Evolutionary conservation across 2,888 invertebrate genomes (phyloP), one percentile per base, ranked within the genome.

Genomic region (Isotomurus palustris): DNA sequence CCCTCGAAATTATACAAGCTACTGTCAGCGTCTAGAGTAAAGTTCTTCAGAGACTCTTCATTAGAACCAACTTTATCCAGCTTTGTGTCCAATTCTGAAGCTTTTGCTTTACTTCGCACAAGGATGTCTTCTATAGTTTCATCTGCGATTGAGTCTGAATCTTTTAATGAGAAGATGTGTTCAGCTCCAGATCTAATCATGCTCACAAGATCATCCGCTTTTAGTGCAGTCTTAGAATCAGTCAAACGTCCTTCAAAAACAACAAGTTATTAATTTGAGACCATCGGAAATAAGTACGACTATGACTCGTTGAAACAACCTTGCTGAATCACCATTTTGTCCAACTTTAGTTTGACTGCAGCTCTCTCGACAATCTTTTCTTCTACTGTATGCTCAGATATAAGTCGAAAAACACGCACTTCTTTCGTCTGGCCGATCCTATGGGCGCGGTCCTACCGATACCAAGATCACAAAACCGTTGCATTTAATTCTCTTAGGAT

Each of bases 381-480:
- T 72, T 87, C 87, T 24, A 85, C 77, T 0, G 86, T 84, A 60
- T 82, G 81, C 61, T 79, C 80, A 0, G 82, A 79, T 38, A 84
- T 79, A 0, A 82, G 71, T 19, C 82, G 79, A 70, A 84, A 86
- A 1, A 86, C 79, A 47, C 85, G 76, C 5, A 87, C 86, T 1
- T 86, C 85, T 63, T 78, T 80, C 0, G 79, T 82, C 75, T 87
- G 87, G 1, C 86, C 86, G 60, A 87, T 85, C 49, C 87, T 76
- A 72, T 87, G 86, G 71, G 85, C 85, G 41, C 86, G 76, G 69
- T 85, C 86, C 91, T 43, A 43, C n/a, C n/a, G n/a, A n/a, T n/a
- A n/a, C n/a, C n/a, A n/a, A n/a, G n/a, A n/a, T n/a, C n/a, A n/a
- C 21, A 22, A 22, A 32, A 32, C 8, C 32, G 32, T 32, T 8